phyloP scores from a whole-genome alignment of 2,797 vertebrate genomes.

The Hephaestus fuliginosus region DNA sequence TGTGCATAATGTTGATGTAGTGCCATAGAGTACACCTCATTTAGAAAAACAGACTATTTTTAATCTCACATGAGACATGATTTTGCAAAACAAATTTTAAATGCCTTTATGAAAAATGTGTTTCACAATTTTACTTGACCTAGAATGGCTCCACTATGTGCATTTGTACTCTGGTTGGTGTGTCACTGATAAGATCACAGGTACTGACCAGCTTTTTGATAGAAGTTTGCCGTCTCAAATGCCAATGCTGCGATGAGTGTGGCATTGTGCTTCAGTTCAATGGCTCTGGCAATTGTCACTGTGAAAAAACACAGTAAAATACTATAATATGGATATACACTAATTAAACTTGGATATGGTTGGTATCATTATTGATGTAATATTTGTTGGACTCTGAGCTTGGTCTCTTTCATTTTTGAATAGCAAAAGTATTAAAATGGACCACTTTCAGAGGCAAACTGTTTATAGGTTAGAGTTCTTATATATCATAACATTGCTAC shows the following conservation, averaged over 20 bases:
- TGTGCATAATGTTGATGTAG: neutral
- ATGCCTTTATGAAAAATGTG: neutral
- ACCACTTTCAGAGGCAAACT: too few relatives aligned
- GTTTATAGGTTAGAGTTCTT: too few relatives aligned
- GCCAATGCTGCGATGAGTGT: conserved; percentile 95
- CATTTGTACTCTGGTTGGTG: neutral
- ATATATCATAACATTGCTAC: too few relatives aligned
- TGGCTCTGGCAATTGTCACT: conserved; percentile 98
- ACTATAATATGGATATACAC: neutral
- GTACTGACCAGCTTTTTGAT: conserved; percentile 94
- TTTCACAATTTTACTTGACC: neutral
- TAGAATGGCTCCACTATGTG: neutral
- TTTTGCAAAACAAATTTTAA: neutral
- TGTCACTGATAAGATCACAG: neutral
- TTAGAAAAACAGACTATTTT: too few relatives aligned
- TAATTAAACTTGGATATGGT: neutral
- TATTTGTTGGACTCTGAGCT: neutral
- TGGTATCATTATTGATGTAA: neutral
- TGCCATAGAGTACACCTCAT: neutral
- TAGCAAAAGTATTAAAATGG: too few relatives aligned
- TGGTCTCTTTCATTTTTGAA: too few relatives aligned
- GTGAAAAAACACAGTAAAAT: conserved; percentile 15
- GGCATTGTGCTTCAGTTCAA: conserved; percentile 96
- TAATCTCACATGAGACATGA: too few relatives aligned
- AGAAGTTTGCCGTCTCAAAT: conserved; percentile 97